Conservation (phyloP, 2,888 invertebrate genomes). For the Napeogenes inachia region DNA sequence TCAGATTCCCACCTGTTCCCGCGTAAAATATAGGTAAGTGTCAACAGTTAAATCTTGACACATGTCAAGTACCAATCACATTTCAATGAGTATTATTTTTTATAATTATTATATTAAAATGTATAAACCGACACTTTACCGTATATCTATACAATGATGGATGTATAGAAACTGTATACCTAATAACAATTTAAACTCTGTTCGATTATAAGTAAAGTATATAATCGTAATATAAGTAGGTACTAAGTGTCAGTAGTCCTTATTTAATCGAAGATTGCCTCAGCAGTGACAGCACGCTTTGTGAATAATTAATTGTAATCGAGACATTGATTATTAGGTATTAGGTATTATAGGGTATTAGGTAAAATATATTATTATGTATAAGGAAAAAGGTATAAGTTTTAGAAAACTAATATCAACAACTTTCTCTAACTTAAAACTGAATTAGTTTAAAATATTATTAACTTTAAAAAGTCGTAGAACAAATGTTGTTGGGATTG, state of each 20-base stretch:
- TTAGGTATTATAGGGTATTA: no score
- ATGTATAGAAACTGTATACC: no score
- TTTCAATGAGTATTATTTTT: not conserved
- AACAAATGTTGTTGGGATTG: no score
- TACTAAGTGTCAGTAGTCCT: not conserved
- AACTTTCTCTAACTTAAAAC: no score
- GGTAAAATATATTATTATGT: no score
- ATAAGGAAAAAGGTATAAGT: no score
- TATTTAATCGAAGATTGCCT: conserved; percentile 23
- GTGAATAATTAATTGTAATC: conserved; percentile 20
- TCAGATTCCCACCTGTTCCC: conserved; percentile 37
- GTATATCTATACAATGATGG: not conserved
- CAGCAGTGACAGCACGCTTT: conserved; percentile 18
- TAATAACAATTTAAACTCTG: not conserved
- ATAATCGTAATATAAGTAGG: not conserved
- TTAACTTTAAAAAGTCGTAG: no score
- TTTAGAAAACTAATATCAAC: no score
- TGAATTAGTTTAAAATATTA: no score
- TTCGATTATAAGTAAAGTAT: not conserved
- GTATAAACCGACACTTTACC: not conserved
- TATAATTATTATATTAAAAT: not conserved
- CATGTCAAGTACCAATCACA: not conserved
- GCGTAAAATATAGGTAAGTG: conserved; percentile 50
- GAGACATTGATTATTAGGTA: conserved; percentile 14
- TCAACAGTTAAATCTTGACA: conserved; percentile 4